These are phyloP conservation scores for Dendronephthya gigantea DNA, from an alignment of 64 coral and sea anemone species.

Conservation along the genomic window DNA sequence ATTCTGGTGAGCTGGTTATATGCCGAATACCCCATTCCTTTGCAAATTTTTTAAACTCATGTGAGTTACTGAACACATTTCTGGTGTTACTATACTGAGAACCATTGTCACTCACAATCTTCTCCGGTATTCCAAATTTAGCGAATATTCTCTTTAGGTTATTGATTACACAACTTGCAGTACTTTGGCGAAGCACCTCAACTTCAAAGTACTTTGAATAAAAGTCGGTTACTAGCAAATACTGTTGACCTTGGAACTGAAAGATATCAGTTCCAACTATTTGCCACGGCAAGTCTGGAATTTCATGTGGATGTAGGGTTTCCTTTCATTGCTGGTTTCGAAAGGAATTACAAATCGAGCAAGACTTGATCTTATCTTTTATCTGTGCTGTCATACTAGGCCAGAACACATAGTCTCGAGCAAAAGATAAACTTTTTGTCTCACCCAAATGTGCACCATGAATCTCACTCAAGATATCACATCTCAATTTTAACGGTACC, in stretches of 20 bases:
- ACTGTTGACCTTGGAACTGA: background rate
- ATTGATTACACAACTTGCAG: background rate
- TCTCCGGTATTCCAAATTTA: background rate
- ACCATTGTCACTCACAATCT: background rate
- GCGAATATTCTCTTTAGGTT: background rate
- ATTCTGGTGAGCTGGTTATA: background rate
- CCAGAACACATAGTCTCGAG: too few species aligned
- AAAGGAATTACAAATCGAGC: slow-evolving; percentile 19
- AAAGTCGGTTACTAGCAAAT: slow-evolving; percentile 20
- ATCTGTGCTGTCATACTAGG: too few species aligned
- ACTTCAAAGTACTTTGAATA: background rate
- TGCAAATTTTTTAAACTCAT: background rate
- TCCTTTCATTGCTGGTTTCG: slow-evolving; percentile 19
- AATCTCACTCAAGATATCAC: too few species aligned
- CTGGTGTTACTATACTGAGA: background rate
- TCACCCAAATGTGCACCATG: too few species aligned
- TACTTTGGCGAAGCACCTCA: background rate
- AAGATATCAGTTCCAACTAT: slow-evolving; percentile 37
- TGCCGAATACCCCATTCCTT: background rate
- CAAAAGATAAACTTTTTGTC: too few species aligned
- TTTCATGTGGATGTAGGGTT: slow-evolving; percentile 18
- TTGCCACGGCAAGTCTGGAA: slow-evolving; percentile 31
- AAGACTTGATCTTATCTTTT: too few species aligned
- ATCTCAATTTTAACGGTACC: too few species aligned
- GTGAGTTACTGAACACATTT: background rate